Evolutionary conservation across 2,797 vertebrate genomes (phyloP), one percentile per base, ranked within the genome.

Genomic region (Hemibagrus guttatus): DNA sequence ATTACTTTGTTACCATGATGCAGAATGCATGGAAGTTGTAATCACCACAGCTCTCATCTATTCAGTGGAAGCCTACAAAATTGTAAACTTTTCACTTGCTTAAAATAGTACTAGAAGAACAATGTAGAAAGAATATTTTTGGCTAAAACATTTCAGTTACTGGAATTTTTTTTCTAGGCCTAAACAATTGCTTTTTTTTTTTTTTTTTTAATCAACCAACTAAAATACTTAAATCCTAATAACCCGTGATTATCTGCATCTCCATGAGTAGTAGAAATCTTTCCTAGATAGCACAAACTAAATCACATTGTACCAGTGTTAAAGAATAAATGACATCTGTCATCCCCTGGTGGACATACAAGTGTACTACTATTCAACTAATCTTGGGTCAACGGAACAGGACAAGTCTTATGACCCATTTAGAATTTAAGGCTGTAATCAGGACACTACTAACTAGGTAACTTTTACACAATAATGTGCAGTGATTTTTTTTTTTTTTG

Each of bases 1-100:
- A 87, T 1, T 95, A 95, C 88, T 96, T 96, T 16, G 93, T 95
- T 35, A 87, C 84, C 59, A 92, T 93, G 90, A 90, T 93, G 89
- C 86, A 87, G 59, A 92, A 89, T 2, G 87, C 91, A 35, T 93
- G 92, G 91, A 93, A 92, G 80, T 87, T 93, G 49, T 95, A 94
- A 88, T 49, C 31, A 28, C 49, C 11, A 28, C 8, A 5, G 8
- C 14, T 58, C 31, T n/a, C 17, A 42, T 28, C 21, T 7, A 63
- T 68, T 49, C 46, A 2, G 21, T 14, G 23, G 71, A 26, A 49
- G 7, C 4, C 11, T 56, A 56, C 8, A 78, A 21, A 31, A 12
- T 9, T 56, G 72, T 61, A 39, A 39, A 59, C 56, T 9, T 19
- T 79, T 59, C 19, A 2, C 16, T 76, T 28, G 3, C 76, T 39